Evolutionary conservation across 2,888 invertebrate genomes (phyloP).

Genomic region (Heliconius sara): DNA sequence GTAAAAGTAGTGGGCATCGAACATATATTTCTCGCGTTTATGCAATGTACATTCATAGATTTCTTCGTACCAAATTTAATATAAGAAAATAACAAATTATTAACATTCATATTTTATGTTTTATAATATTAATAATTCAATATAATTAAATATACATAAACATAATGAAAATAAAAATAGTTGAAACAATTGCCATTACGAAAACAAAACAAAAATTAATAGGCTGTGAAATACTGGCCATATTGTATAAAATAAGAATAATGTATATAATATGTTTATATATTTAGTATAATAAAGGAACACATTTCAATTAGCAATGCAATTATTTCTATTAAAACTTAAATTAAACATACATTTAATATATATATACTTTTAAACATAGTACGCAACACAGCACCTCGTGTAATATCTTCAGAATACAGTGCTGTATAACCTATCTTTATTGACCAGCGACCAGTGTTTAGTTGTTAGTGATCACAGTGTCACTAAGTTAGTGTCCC

Average conservation of each 20-base stretch:
- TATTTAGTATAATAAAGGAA: slow-evolving; percentile 6
- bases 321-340: neutral
- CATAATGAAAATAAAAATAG: neutral
- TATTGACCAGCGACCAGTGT: neutral
- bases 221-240: neutral
- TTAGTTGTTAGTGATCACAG: neutral
- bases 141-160: neutral
- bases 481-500: slow-evolving; percentile 51
- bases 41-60: no score
- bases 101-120: no score
- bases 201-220: neutral
- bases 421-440: no score
- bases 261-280: neutral
- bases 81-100: no score
- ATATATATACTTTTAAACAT: neutral
- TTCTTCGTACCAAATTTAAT: no score
- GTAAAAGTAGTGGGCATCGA: no score
- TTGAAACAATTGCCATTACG: neutral
- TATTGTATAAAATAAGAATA: no score
- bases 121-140: neutral
- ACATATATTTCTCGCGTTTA: no score
- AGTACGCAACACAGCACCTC: slow-evolving; percentile 10
- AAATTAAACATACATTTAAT: neutral
- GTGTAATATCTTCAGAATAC: neutral
- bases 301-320: neutral